Percentiles rank a stretch among this genome's conserved stretches.
phyloP scores from a whole-genome alignment of 2,113 vertebrate genomes.

The Erythrolamprus reginae region DNA sequence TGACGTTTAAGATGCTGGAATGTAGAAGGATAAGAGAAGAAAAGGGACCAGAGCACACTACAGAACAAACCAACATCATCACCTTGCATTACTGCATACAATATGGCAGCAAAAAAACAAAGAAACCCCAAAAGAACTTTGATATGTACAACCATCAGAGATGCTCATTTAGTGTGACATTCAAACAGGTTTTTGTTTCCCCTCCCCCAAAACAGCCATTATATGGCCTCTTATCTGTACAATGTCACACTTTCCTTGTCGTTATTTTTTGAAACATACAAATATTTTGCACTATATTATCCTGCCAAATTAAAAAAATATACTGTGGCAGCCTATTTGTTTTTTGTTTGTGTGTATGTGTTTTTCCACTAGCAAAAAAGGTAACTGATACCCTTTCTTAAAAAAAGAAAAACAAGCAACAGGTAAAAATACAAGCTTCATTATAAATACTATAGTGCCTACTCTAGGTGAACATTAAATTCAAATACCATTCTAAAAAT shows the following conservation, averaged over 20 bases:
- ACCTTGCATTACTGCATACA: slow-evolving; percentile 98
- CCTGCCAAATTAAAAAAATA: slow-evolving; percentile 99
- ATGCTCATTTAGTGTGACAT: slow-evolving; percentile 81
- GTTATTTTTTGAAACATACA: slow-evolving; percentile 97
- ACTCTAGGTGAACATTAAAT: slow-evolving; percentile 99
- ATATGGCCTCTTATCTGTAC: slow-evolving; percentile 88
- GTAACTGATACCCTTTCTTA: slow-evolving; percentile 88
- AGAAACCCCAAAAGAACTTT: slow-evolving; percentile 52
- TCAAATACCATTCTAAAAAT: slow-evolving; percentile 99
- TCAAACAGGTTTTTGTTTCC: slow-evolving; percentile 62
- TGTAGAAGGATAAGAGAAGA: slow-evolving; percentile 81
- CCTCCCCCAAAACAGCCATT: slow-evolving; percentile 77
- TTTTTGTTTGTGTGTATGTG: slow-evolving; percentile 78
- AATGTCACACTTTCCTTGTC: slow-evolving; percentile 84
- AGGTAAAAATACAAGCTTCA: slow-evolving; percentile 99
- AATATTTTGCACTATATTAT: slow-evolving; percentile 99
- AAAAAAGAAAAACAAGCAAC: slow-evolving; percentile 95
- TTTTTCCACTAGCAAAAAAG: slow-evolving; percentile 98
- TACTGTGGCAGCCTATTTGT: slow-evolving; percentile 92
- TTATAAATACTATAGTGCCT: slow-evolving; percentile 99
- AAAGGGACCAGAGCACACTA: slow-evolving; percentile 96
- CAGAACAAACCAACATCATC: slow-evolving; percentile 96
- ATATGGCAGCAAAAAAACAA: slow-evolving; percentile 88
- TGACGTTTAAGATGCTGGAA: slow-evolving; percentile 94
- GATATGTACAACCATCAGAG: slow-evolving; percentile 98